These are phyloP conservation scores for Chalcosyrphus nemorum DNA, from an alignment of 2,888 invertebrate species.

Conservation along the genomic window DNA sequence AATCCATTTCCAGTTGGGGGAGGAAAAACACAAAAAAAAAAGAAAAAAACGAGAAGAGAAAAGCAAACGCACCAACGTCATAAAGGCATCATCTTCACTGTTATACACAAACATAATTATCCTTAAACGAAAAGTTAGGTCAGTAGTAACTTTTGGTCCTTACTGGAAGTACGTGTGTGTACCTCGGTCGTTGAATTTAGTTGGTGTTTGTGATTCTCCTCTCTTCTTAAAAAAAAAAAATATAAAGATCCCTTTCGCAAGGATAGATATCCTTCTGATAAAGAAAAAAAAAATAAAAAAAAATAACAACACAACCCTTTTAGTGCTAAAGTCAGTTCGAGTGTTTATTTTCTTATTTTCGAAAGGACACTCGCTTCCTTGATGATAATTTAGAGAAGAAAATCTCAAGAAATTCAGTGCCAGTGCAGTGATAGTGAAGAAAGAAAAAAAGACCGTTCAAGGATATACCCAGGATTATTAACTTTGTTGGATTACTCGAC, in stretches of 20 bases:
- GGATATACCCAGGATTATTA: constrained; percentile 64
- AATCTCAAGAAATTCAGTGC: constrained; percentile 33
- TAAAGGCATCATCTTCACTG: constrained; percentile 61
- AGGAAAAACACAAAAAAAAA: too few species aligned
- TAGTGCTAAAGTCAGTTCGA: too few species aligned
- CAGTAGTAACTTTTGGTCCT: constrained; percentile 73
- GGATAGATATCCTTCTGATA: constrained; percentile 32
- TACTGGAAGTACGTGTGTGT: constrained; percentile 72
- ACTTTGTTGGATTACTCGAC: constrained; percentile 64
- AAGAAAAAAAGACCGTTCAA: constrained; percentile 40
- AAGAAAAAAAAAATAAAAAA: too few species aligned
- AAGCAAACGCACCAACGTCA: constrained; percentile 47
- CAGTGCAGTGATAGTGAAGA: constrained; percentile 23
- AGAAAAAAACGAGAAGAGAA: too few species aligned
- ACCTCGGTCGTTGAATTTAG: constrained; percentile 37
- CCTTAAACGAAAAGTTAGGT: constrained; percentile 71
- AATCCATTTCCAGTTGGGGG: constrained; percentile 12
- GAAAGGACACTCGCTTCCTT: constrained; percentile 18
- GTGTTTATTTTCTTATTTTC: background rate
- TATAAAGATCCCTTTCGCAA: constrained; percentile 10
- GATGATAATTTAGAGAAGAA: background rate
- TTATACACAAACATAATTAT: constrained; percentile 71
- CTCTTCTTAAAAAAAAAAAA: constrained; percentile 5
- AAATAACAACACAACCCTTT: background rate
- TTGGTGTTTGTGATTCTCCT: constrained; percentile 49